phyloP scores from a whole-genome alignment of 2,113 vertebrate genomes.

The Sclerurus mexicanus region DNA sequence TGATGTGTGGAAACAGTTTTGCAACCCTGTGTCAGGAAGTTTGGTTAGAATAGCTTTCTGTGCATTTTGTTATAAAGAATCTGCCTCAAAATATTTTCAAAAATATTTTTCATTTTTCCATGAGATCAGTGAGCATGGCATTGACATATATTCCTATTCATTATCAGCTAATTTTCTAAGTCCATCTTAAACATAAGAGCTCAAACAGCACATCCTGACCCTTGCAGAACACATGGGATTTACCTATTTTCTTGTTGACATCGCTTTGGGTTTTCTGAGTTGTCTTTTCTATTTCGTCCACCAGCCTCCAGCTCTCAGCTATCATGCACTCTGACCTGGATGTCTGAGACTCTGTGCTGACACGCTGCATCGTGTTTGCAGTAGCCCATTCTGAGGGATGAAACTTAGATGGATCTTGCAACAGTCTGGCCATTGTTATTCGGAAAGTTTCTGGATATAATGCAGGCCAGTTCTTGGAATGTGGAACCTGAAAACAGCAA shows the following conservation, averaged over 20 bases:
- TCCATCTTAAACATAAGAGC: neutral
- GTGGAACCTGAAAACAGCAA: neutral
- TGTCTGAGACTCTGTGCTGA: conserved; percentile 71
- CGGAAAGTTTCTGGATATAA: conserved; percentile 6
- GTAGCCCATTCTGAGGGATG: conserved; percentile 75
- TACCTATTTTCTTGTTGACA: conserved; percentile 85
- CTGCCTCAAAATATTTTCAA: neutral
- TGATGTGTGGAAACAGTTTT: neutral
- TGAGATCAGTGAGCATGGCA: neutral
- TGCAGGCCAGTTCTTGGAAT: neutral
- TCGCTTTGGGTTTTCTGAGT: conserved; percentile 81
- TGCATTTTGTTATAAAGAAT: neutral
- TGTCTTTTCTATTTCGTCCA: conserved; percentile 80
- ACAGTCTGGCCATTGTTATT: conserved; percentile 76
- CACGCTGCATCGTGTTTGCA: conserved; percentile 69
- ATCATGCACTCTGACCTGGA: conserved; percentile 76
- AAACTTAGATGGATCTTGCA: conserved; percentile 70
- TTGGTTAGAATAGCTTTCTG: neutral
- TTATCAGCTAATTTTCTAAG: neutral
- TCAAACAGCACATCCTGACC: neutral
- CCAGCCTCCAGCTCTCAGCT: conserved; percentile 80
- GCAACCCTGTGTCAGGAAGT: neutral
- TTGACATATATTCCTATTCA: neutral
- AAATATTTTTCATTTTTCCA: neutral
- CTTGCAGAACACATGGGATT: neutral